Conservation (phyloP, 1,140 invertebrate species). For the Diabrotica virgifera region DNA sequence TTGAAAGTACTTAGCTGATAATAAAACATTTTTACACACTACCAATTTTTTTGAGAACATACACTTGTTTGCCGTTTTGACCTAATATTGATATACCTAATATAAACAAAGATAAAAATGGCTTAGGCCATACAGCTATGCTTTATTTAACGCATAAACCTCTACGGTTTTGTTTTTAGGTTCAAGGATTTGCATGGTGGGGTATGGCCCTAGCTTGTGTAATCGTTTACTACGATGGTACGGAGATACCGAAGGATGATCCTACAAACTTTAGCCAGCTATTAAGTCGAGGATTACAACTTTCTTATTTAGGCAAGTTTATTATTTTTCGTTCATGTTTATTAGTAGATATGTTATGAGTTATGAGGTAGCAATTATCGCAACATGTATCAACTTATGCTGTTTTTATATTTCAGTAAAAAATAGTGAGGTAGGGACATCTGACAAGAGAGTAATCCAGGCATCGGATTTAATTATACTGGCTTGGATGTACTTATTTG, state of each 20-base stretch:
- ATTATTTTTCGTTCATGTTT: background rate
- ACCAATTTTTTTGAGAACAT: no score
- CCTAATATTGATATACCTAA: no score
- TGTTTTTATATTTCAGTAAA: no score
- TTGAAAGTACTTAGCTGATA: no score
- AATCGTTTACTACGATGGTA: conserved; percentile 14
- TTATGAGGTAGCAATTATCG: background rate
- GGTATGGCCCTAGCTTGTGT: conserved; percentile 15
- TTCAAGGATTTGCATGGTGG: conserved; percentile 21
- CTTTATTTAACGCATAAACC: no score
- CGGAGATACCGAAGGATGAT: background rate
- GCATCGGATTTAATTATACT: conserved; percentile 15
- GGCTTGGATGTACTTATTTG: conserved; percentile 24
- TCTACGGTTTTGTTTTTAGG: conserved; percentile 12
- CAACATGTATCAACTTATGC: background rate
- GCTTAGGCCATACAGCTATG: no score
- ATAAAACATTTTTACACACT: no score
- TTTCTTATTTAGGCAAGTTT: background rate
- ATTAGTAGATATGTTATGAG: background rate
- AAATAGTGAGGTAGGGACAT: no score
- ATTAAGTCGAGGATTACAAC: background rate
- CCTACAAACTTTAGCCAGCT: background rate
- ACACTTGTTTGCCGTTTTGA: no score
- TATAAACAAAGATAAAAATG: no score
- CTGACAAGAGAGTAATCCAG: conserved; percentile 8